Evolutionary conservation across 2,113 vertebrate genomes (phyloP), one percentile per base, ranked within the genome.

Genomic region (Sapajus apella): DNA sequence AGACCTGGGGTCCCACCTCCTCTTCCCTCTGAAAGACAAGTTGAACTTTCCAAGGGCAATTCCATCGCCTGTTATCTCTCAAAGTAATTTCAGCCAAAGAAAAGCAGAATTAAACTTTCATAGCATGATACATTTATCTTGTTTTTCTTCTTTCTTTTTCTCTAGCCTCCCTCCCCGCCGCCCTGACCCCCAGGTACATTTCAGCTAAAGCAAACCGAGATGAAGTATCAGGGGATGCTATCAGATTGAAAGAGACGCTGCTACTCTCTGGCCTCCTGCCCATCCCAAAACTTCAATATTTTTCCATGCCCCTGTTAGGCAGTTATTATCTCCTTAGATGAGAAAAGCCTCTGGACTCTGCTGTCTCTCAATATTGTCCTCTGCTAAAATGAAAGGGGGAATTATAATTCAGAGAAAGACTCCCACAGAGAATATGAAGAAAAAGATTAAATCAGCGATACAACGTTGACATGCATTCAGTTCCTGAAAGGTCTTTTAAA

Each of bases 31-130:
- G 77, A 2, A 90, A 97, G 93, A 97, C 89, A 94, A 94, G 97
- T 94, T 94, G 97, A 94, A 77, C 91, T 95, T 96, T 95, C 75
- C 80, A 92, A 98, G 97, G 16, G n/a, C 20, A 90, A 70, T 45
- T 97, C 96, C 37, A 43, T 75, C 90, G 97, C 97, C 96, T 98
- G 98, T 98, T 98, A 98, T 98, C 97, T 98, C 97, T 43, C 88
- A 98, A 98, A 61, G 98, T 58, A 89, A 95, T 98, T 98, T 98
- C 94, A 98, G 90, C 96, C 97, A 93, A 91, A 96, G 98, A 97
- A 98, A 99, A 98, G 98, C 96, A 90, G 98, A 98, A 98, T 98
- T 98, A 98, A 98, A 98, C 97, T 97, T 98, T 97, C 97, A 98
- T 97, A 98, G 97, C 75, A 77, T 0, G 70, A 98, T 94, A 96